These are phyloP conservation scores for Tenthredo notha DNA, from an alignment of 2,888 invertebrate genomes.

Conservation along the genomic window DNA sequence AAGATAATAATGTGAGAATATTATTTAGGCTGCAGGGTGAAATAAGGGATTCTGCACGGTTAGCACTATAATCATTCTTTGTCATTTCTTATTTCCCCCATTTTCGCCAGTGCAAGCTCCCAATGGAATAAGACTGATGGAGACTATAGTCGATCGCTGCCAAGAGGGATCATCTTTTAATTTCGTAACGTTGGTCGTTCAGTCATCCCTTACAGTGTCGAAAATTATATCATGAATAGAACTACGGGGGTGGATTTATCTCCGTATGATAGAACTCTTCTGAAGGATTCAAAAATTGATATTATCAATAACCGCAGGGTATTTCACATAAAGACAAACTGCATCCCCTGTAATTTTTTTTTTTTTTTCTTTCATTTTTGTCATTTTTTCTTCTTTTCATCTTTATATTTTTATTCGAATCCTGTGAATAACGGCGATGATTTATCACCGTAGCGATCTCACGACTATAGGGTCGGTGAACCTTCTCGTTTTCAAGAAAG, in stretches of 20 bases:
- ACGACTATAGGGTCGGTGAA: slow-evolving; percentile 27
- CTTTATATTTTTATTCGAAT: neutral
- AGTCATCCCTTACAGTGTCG: neutral
- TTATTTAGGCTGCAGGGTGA: neutral
- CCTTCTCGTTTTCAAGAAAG: neutral
- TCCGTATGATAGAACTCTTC: neutral
- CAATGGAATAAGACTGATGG: slow-evolving; percentile 14
- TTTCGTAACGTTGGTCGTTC: slow-evolving; percentile 10
- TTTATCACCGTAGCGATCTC: neutral
- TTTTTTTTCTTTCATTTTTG: neutral
- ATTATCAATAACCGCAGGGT: neutral
- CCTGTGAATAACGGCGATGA: slow-evolving; percentile 14
- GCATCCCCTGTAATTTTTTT: neutral
- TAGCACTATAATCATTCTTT: slow-evolving; percentile 19
- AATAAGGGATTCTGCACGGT: neutral
- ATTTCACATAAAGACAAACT: neutral
- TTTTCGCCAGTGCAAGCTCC: slow-evolving; percentile 3
- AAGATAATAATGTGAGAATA: neutral
- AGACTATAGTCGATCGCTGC: slow-evolving; percentile 24
- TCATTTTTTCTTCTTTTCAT: neutral
- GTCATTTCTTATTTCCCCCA: slow-evolving; percentile 27
- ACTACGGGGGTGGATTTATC: neutral
- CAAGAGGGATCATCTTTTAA: slow-evolving; percentile 36
- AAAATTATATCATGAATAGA: neutral
- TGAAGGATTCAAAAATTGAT: neutral